phyloP scores from a whole-genome alignment of 2,888 invertebrate species.

The Ligdia adustata region DNA sequence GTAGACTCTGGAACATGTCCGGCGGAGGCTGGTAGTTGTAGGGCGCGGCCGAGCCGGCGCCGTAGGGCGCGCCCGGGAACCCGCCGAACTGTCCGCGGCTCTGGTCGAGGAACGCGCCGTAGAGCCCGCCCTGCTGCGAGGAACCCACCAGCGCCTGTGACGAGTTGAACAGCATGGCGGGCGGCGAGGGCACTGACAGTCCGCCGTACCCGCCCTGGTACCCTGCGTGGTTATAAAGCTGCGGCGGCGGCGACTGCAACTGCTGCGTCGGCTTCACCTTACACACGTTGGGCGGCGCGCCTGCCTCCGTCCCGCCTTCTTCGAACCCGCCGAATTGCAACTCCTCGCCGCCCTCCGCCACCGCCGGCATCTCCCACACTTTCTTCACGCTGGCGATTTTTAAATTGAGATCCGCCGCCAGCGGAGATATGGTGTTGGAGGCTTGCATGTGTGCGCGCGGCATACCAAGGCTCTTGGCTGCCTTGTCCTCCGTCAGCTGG shows the following conservation, averaged over 20 bases:
- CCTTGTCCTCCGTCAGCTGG: slow-evolving; percentile 89
- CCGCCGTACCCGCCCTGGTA: slow-evolving; percentile 91
- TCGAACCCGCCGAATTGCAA: slow-evolving; percentile 74
- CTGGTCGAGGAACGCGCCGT: slow-evolving; percentile 92
- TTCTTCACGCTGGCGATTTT: slow-evolving; percentile 98
- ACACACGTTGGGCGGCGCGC: slow-evolving; percentile 88
- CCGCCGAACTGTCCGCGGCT: slow-evolving; percentile 92
- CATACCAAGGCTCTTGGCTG: slow-evolving; percentile 73
- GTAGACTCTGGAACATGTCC: slow-evolving; percentile 78
- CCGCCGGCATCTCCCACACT: slow-evolving; percentile 91
- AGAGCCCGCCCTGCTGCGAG: slow-evolving; percentile 88
- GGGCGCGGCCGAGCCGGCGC: slow-evolving; percentile 87
- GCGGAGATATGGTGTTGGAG: slow-evolving; percentile 89
- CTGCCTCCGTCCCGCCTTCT: slow-evolving; percentile 72
- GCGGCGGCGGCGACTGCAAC: slow-evolving; percentile 87
- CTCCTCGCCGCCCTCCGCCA: slow-evolving; percentile 84
- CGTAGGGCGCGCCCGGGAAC: slow-evolving; percentile 88
- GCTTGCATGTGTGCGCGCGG: slow-evolving; percentile 86
- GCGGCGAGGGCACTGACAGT: slow-evolving; percentile 94
- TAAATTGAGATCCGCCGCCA: slow-evolving; percentile 95
- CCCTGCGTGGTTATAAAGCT: slow-evolving; percentile 87
- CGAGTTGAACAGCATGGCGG: slow-evolving; percentile 92
- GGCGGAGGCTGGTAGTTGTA: slow-evolving; percentile 91
- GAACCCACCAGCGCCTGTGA: slow-evolving; percentile 85
- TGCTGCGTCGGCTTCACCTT: slow-evolving; percentile 95